Conservation (phyloP, 2,113 vertebrate genomes). For the Channa argus region DNA sequence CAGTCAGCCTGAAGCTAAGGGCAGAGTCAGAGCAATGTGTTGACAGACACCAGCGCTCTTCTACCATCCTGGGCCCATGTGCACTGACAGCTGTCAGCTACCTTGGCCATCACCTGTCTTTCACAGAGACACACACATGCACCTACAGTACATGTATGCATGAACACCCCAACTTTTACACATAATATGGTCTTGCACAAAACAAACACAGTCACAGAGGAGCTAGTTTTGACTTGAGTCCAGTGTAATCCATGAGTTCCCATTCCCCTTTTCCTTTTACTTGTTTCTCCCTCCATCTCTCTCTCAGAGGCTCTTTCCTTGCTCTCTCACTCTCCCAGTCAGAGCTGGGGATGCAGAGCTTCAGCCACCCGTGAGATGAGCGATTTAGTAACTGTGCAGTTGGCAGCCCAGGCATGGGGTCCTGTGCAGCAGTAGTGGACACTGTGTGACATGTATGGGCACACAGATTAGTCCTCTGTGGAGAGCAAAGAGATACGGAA, state of each 20-base stretch:
- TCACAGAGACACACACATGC: conserved; percentile 38
- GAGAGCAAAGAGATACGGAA: conserved; percentile 22
- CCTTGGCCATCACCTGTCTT: conserved; percentile 67
- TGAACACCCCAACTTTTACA: conserved; percentile 11
- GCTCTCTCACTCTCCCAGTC: conserved; percentile 37
- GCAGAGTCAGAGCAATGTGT: conserved; percentile 49
- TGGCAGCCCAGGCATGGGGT: conserved; percentile 63
- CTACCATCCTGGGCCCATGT: conserved; percentile 46
- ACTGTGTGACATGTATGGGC: conserved; percentile 55
- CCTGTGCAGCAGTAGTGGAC: conserved; percentile 58
- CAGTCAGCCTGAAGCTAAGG: conserved; percentile 38
- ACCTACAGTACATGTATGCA: conserved; percentile 20
- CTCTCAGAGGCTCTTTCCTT: background rate
- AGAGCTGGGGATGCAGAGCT: conserved; percentile 58
- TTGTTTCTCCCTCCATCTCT: conserved; percentile 17
- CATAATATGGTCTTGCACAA: conserved; percentile 7
- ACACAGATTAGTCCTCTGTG: conserved; percentile 31
- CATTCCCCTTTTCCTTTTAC: conserved; percentile 29
- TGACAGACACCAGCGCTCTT: conserved; percentile 68
- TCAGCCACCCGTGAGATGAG: conserved; percentile 80
- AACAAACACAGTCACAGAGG: background rate
- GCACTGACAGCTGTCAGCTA: conserved; percentile 79
- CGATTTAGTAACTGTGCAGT: conserved; percentile 81
- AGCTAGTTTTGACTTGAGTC: background rate
- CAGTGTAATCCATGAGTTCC: conserved; percentile 19